Evolutionary conservation across 2,888 invertebrate species (phyloP).

Genomic region (Pyrochroa serraticornis): DNA sequence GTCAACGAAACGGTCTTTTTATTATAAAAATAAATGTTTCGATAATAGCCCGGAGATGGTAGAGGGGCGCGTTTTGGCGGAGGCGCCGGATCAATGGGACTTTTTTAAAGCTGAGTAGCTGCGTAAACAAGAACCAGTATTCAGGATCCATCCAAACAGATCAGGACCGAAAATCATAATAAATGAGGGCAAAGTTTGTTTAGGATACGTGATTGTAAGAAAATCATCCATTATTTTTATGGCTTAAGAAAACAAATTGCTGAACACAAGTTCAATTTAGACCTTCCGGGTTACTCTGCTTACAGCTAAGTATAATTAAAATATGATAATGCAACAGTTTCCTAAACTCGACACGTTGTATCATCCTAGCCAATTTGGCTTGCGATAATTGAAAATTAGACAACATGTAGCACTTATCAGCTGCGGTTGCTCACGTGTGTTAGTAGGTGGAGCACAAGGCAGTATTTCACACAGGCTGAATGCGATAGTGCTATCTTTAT

Average conservation of each 20-base stretch:
- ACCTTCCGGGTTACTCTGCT: too few relatives aligned
- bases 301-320: too few relatives aligned
- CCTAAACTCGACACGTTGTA: too few relatives aligned
- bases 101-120: too few relatives aligned
- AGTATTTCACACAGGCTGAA: conserved; percentile 24
- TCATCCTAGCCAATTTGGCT: too few relatives aligned
- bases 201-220: too few relatives aligned
- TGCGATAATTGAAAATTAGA: background rate
- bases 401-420: background rate
- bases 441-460: conserved; percentile 2
- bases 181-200: too few relatives aligned
- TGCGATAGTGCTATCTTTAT: conserved; percentile 40
- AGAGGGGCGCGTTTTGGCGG: conserved; percentile 5
- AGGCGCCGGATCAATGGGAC: conserved; percentile 9
- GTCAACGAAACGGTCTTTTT: background rate
- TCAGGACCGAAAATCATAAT: background rate
- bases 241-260: too few relatives aligned
- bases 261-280: too few relatives aligned
- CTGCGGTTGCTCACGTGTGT: background rate
- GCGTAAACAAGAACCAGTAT: background rate
- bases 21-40: conserved; percentile 6
- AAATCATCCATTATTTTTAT: too few relatives aligned
- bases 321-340: too few relatives aligned
- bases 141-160: background rate
- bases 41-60: background rate